Percentiles rank a stretch among this genome's conserved stretches.
Conservation (phyloP, 2,113 vertebrate species). For the Gallinago paraguaiae region DNA sequence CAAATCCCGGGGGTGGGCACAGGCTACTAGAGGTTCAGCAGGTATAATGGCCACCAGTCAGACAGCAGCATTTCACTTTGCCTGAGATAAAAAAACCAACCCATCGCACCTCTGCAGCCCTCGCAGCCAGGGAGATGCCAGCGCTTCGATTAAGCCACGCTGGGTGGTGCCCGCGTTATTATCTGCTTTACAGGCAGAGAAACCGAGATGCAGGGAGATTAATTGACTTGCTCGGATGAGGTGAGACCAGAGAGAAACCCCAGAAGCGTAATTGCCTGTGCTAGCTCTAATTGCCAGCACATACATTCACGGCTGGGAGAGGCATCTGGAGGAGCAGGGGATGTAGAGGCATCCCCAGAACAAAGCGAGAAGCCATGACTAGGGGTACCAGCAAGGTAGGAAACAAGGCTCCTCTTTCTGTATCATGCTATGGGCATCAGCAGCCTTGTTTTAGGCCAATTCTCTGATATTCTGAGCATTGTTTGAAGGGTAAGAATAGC, state of each 20-base stretch:
- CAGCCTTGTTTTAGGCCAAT: neutral
- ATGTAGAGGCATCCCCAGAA: neutral
- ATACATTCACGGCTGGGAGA: neutral
- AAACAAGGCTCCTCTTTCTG: neutral
- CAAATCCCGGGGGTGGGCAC: neutral
- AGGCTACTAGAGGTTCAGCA: neutral
- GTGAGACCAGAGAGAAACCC: slow-evolving; percentile 17
- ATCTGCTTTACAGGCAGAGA: neutral
- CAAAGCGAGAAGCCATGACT: neutral
- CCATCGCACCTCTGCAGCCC: neutral
- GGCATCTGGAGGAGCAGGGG: neutral
- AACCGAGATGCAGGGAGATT: slow-evolving; percentile 8
- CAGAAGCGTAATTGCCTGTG: neutral
- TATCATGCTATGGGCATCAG: neutral
- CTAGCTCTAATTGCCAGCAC: slow-evolving; percentile 2
- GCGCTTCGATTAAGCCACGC: neutral
- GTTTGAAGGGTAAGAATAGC: neutral
- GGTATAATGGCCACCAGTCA: neutral
- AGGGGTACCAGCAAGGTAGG: neutral
- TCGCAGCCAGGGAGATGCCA: neutral
- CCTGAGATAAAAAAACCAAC: neutral
- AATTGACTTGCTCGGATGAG: slow-evolving; percentile 24
- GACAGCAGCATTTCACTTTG: neutral
- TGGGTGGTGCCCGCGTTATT: neutral
- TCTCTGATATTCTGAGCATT: neutral